phyloP scores from a whole-genome alignment of 2,888 invertebrate genomes.

The Artemia sp. region DNA sequence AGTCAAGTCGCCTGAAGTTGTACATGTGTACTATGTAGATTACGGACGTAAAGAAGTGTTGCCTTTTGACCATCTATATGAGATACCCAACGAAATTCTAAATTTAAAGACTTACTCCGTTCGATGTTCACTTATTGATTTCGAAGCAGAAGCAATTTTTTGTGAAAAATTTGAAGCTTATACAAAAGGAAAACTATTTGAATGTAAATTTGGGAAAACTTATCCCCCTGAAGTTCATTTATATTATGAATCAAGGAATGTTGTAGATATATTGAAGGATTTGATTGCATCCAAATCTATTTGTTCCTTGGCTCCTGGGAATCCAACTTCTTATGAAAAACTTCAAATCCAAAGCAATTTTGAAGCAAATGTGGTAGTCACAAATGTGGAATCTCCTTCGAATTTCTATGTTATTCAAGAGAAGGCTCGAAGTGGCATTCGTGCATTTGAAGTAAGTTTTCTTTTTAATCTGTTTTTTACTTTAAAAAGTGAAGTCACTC shows the following conservation, averaged over 20 bases:
- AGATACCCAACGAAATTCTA: neutral
- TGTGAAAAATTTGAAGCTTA: neutral
- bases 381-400: neutral
- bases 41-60: conserved; percentile 19
- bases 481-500: no score
- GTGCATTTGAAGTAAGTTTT: neutral
- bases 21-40: conserved; percentile 21
- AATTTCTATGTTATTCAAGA: neutral
- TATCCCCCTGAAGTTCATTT: neutral
- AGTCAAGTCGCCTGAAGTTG: neutral
- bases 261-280: no score
- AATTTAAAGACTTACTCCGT: neutral
- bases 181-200: neutral
- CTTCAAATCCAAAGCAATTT: neutral
- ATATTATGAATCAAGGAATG: no score
- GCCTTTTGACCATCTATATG: neutral
- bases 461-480: no score
- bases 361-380: neutral
- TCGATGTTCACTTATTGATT: neutral
- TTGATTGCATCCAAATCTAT: no score
- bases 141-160: neutral
- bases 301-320: no score
- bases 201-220: neutral
- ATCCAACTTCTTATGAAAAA: neutral
- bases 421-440: neutral